A percentile compares a stretch with the other conserved stretches of the same genome.
phyloP scores from a whole-genome alignment of 2,797 vertebrate species.

The Propithecus perrieri region DNA sequence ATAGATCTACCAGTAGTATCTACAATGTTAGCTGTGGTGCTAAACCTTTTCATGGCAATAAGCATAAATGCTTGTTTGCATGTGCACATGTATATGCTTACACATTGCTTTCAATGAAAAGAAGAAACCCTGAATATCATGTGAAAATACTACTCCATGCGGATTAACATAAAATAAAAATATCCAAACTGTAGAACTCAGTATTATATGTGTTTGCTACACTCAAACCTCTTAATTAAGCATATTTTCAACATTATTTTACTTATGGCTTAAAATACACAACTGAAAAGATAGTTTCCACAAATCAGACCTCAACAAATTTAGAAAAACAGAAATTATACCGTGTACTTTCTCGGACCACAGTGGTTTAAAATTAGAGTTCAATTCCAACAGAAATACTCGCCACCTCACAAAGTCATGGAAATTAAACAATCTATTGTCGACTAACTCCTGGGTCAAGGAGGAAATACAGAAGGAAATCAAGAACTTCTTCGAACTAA shows the following conservation, averaged over 20 bases:
- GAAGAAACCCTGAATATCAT: neutral
- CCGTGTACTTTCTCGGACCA: too few species aligned
- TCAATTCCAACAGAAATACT: too few species aligned
- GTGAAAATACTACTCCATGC: neutral
- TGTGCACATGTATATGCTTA: neutral
- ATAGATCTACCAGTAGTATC: neutral
- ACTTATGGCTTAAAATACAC: constrained; percentile 2
- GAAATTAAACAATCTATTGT: too few species aligned
- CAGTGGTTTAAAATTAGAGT: too few species aligned
- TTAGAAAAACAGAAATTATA: too few species aligned
- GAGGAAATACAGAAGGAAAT: too few species aligned
- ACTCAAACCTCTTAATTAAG: neutral
- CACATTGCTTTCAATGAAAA: neutral
- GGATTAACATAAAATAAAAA: constrained; percentile 24
- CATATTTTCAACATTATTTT: neutral
- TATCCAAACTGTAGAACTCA: neutral
- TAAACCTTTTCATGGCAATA: neutral
- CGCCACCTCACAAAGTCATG: too few species aligned
- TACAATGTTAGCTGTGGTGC: neutral
- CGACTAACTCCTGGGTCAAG: too few species aligned
- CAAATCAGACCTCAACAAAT: too few species aligned
- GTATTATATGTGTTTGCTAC: neutral
- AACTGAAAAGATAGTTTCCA: neutral
- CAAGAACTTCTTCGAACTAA: too few species aligned
- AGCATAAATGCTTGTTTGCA: neutral